Conservation (phyloP, 2,888 invertebrate genomes). For the Crepidodera aurea region DNA sequence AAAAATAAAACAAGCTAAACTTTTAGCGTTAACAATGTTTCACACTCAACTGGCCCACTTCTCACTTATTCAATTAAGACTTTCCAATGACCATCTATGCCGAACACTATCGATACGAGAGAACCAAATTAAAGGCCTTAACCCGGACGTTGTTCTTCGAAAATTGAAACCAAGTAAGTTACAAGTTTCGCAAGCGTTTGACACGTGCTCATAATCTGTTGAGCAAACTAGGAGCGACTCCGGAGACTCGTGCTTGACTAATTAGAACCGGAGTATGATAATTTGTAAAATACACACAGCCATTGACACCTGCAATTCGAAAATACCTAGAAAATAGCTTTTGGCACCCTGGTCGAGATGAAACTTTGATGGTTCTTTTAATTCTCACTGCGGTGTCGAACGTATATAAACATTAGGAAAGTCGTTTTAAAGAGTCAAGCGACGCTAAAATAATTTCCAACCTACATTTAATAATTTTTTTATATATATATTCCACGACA, state of each 20-base stretch:
- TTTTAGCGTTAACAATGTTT: too few relatives aligned
- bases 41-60: too few relatives aligned
- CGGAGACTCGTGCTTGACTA: slow-evolving; percentile 41
- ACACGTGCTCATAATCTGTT: slow-evolving; percentile 49
- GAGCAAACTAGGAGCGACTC: slow-evolving; percentile 42
- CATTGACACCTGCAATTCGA: slow-evolving; percentile 45
- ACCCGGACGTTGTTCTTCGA: background rate
- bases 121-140: background rate
- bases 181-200: slow-evolving; percentile 35
- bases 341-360: background rate
- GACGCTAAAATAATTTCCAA: too few relatives aligned
- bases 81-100: too few relatives aligned
- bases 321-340: slow-evolving; percentile 33
- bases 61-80: too few relatives aligned
- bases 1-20: too few relatives aligned
- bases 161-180: slow-evolving; percentile 15
- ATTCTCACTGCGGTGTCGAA: background rate
- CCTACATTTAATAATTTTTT: too few relatives aligned
- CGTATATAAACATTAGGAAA: too few relatives aligned
- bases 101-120: background rate
- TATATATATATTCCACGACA: too few relatives aligned
- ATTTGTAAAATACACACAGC: slow-evolving; percentile 46
- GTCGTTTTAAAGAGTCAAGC: too few relatives aligned
- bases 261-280: slow-evolving; percentile 43
- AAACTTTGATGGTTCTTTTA: background rate